Conservation (phyloP, 2,797 vertebrate species). For the Emys orbicularis region DNA sequence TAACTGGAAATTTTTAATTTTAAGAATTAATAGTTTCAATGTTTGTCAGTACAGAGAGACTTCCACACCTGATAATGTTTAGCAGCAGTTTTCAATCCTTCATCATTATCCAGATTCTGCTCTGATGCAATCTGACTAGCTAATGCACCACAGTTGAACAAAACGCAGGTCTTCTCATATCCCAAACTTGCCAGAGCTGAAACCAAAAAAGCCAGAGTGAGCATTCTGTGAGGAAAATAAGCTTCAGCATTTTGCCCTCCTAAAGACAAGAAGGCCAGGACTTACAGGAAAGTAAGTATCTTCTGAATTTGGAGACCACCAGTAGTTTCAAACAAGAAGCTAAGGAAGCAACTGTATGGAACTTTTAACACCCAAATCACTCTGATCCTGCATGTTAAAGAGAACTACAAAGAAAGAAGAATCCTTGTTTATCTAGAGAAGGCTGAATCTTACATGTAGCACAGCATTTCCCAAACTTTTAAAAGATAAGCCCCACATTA, state of each 20-base stretch:
- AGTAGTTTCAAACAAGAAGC: background rate
- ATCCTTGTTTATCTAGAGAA: background rate
- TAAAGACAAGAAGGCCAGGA: background rate
- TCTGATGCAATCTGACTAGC: slow-evolving; percentile 98
- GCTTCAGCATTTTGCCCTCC: background rate
- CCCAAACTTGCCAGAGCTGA: slow-evolving; percentile 95
- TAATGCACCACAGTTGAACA: slow-evolving; percentile 96
- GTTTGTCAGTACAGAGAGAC: background rate
- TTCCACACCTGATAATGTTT: slow-evolving; percentile 94
- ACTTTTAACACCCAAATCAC: background rate
- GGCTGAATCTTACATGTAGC: background rate
- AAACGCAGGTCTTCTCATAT: slow-evolving; percentile 97
- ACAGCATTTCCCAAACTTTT: background rate
- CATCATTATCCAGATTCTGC: slow-evolving; percentile 97
- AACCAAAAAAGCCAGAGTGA: slow-evolving; percentile 21
- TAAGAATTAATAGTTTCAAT: background rate
- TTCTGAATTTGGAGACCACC: background rate
- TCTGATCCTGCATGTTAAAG: background rate
- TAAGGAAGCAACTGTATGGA: background rate
- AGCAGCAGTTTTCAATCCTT: slow-evolving; percentile 94
- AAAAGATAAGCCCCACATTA: background rate
- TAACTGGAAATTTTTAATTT: background rate
- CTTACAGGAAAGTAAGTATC: background rate
- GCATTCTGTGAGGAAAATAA: background rate
- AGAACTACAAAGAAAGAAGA: background rate